Evolutionary conservation across 2,113 vertebrate species (phyloP), one percentile per base, ranked within the genome.

Genomic region (Caranx melampygus): DNA sequence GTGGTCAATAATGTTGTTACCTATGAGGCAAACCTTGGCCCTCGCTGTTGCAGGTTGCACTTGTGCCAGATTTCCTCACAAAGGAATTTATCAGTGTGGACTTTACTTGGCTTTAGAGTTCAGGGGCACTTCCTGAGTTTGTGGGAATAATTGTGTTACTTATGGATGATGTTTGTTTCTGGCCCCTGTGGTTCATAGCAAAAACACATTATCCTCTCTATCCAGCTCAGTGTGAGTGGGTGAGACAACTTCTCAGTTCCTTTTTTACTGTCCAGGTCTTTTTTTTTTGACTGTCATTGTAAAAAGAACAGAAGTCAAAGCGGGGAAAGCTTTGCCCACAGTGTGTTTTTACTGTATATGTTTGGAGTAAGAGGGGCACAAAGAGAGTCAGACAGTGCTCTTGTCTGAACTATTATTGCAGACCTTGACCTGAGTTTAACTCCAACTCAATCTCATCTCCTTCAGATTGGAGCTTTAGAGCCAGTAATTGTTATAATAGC

Each of bases 401-500:
- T 84, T 54, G 35, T 86, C 57, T 79, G 60, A 88, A 73, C 64
- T 40, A 69, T 66, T 63, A 74, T 70, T 67, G 68, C 52, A 85
- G 79, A 64, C 66, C 66, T 81, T 77, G 84, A 61, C 49, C 60
- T 40, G 15, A 33, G 52, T 40, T 71, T 52, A 35, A 37, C 51
- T 72, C 49, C 57, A 10, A 10, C 40, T 9, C 40, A 7, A 0
- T 11, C 40, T 42, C 70, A 49, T 77, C 74, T 74, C 40, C 67
- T 83, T 82, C 44, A 81, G 21, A 77, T 47, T 47, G 73, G 47
- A 37, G 68, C 75, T 79, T 47, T 37, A 62, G 13, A 58, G 45
- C 70, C 45, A 44, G 49, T 83, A 75, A 84, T 82, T 85, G 69
- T 59, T 79, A 34, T 77, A 77, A 81, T 76, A 79, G 75, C 66